Base-by-base conservation (phyloP, 2,797 vertebrate genomes). In the Sebastes nivosus region DNA sequence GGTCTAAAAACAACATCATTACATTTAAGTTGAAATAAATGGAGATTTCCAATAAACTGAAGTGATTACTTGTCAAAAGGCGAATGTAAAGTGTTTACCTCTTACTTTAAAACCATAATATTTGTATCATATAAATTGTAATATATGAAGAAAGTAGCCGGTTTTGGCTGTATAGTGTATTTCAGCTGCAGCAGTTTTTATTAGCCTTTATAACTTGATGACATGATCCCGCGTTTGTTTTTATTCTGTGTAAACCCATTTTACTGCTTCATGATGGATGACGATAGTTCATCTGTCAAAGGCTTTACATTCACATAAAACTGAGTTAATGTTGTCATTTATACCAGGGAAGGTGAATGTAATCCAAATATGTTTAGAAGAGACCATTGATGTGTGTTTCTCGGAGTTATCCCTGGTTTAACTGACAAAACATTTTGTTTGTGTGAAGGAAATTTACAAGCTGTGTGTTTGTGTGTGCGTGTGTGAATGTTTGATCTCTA, bases 41-140 rank as follows among this genome's bases (percentile, higher is more conserved):
- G 29, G 4, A 18, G 11, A n/a, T 55, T n/a, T 68, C 29, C 4
- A 54, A 6, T 14, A 20, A 72, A 68, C 13, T 74, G 2, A 42
- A 72, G 13, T 67, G 11, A 32, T 2, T 4, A 18, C 22, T 67
- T 25, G 38, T 69, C 20, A 34, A 54, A 75, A 69, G 61, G 61
- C 30, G 54, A 20, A 67, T 20, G 64, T 79, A 16, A 72, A 38
- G 66, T 80, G 52, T 74, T 30, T 6, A 67, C 29, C 50, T 79
- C 7, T 36, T 6, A 61, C 16, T 63, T 60, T 36, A 55, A 63
- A 72, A 60, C 50, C 38, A 4, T 66, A 81, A 87, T 65, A 57
- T 82, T 86, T 88, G 76, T 81, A 76, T 70, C 4, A 42, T 83
- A 71, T 72, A 30, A 83, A 84, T 50, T 85, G 67, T 89, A 86